Percentiles rank a stretch among this genome's conserved stretches.
Evolutionary conservation across 1,140 invertebrate species (phyloP).

Genomic region (Mesaphorura yosii): DNA sequence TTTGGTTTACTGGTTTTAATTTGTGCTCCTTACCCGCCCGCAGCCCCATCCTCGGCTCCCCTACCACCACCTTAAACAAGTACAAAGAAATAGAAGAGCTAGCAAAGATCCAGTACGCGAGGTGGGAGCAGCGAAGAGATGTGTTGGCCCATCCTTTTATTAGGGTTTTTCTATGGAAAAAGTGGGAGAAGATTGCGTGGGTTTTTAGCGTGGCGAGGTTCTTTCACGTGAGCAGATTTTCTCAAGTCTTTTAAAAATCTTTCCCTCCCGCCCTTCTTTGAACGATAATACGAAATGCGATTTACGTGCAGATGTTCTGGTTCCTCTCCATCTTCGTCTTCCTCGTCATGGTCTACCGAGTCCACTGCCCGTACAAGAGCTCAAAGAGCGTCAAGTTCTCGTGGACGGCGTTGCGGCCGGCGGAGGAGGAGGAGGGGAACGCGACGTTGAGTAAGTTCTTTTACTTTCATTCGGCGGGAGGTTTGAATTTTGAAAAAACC

Average conservation of each 20-base stretch:
- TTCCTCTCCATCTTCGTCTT: constrained; percentile 5
- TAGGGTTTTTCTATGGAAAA: background rate
- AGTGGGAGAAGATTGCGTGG: constrained; percentile 1
- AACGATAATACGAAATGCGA: too few relatives aligned
- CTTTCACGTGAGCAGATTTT: constrained; percentile 1
- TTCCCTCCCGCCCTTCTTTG: too few relatives aligned
- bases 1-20: too few relatives aligned
- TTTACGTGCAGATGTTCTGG: constrained; percentile 5
- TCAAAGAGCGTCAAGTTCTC: background rate
- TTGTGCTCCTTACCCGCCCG: too few relatives aligned
- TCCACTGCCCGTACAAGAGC: constrained; percentile 2
- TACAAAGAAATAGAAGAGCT: constrained; percentile 11
- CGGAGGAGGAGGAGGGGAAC: background rate
- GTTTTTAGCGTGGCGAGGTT: background rate
- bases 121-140: constrained; percentile 2
- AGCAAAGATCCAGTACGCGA: constrained; percentile 7
- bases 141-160: background rate
- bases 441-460: constrained; percentile 2
- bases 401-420: constrained; percentile 4
- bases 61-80: background rate
- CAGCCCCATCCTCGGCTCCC: constrained; percentile 5
- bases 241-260: too few relatives aligned
- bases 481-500: background rate
- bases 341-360: background rate
- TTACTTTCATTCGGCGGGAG: too few relatives aligned